A percentile compares a stretch with the other conserved stretches of the same genome.
phyloP scores from a whole-genome alignment of 2,888 invertebrate genomes.

The Smittia aterrima region DNA sequence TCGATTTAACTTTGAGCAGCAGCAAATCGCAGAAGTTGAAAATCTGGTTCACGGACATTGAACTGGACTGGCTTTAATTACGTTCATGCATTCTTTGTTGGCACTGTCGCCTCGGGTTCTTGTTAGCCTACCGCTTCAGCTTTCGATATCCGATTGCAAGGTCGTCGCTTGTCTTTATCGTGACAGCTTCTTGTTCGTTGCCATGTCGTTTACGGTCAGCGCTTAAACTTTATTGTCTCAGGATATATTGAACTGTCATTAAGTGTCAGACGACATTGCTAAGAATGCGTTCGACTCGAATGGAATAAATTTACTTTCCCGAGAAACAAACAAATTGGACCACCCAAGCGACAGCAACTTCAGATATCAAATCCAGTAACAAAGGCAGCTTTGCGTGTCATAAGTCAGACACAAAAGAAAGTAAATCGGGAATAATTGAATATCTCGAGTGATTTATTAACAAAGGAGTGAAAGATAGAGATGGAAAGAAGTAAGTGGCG shows the following conservation, averaged over 20 bases:
- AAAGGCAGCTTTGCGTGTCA: not conserved
- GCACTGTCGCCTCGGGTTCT: not conserved
- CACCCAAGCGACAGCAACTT: too few relatives aligned
- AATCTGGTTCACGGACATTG: not conserved
- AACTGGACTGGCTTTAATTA: not conserved
- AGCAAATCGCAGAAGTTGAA: not conserved
- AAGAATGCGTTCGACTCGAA: too few relatives aligned
- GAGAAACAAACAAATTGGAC: too few relatives aligned
- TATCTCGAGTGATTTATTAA: not conserved
- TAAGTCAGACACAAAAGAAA: not conserved
- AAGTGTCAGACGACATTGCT: not conserved
- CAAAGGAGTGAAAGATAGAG: not conserved
- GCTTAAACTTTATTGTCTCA: too few relatives aligned
- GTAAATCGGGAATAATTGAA: not conserved
- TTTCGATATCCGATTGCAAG: not conserved
- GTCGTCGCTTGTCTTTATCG: not conserved
- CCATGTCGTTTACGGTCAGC: too few relatives aligned
- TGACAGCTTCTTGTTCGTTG: not conserved
- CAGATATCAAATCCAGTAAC: too few relatives aligned
- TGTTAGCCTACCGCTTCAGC: not conserved
- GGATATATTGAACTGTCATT: too few relatives aligned
- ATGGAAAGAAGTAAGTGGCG: not conserved
- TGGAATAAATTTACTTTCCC: too few relatives aligned
- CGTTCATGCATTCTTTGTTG: not conserved
- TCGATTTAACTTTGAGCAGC: not conserved